Evolutionary conservation across 2,113 vertebrate genomes (phyloP).

Genomic region (Limnothrissa miodon): DNA sequence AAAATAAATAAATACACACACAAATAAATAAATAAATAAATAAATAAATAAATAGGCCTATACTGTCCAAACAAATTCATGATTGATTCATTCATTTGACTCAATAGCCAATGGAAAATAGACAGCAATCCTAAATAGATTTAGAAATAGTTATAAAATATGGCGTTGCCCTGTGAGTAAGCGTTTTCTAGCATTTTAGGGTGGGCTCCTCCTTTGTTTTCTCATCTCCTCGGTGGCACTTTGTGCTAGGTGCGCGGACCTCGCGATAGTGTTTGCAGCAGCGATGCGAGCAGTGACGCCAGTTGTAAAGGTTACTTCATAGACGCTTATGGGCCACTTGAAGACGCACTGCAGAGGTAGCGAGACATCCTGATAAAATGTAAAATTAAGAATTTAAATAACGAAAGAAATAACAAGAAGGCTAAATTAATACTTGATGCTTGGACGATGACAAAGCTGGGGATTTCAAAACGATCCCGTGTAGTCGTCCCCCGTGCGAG

Average conservation of each 20-base stretch:
- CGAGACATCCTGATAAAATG: conserved; percentile 53
- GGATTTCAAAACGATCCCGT: conserved; percentile 44
- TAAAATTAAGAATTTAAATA: conserved; percentile 37
- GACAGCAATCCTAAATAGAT: background rate
- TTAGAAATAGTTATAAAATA: conserved; percentile 18
- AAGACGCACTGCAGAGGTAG: conserved; percentile 79
- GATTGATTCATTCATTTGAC: too few species aligned
- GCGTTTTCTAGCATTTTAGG: conserved; percentile 52
- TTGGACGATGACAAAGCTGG: conserved; percentile 56
- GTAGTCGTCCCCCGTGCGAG: conserved; percentile 52
- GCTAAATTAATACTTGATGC: conserved; percentile 51
- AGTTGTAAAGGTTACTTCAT: conserved; percentile 77
- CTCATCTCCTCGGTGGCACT: conserved; percentile 33
- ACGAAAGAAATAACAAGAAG: conserved; percentile 18
- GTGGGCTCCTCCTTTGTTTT: conserved; percentile 28
- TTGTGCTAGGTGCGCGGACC: conserved; percentile 69
- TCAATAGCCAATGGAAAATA: too few species aligned
- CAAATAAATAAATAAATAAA: too few species aligned
- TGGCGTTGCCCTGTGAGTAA: conserved; percentile 26
- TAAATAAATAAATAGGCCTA: too few species aligned
- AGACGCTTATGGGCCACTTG: conserved; percentile 50
- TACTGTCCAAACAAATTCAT: too few species aligned
- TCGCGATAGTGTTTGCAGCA: conserved; percentile 80
- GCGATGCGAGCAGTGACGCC: conserved; percentile 78
- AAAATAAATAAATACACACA: background rate